Base-by-base conservation (phyloP, 2,797 vertebrate species). In the Ataeniobius toweri region DNA sequence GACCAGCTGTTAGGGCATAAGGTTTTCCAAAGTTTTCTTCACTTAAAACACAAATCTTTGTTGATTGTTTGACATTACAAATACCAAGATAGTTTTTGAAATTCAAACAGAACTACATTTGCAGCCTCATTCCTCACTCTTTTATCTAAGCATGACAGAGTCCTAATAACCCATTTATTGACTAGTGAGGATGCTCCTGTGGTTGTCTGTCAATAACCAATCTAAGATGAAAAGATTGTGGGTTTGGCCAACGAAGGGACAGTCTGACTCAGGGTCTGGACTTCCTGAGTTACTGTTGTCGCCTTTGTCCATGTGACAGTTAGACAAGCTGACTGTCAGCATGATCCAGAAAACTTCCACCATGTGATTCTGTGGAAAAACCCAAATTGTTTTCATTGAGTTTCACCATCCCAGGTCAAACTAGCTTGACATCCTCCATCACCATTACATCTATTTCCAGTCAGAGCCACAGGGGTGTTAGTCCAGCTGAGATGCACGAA, bases 301-400 rank as follows among this genome's bases (percentile, higher is more conserved):
- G 3, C 78, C 82, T 83, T 16, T 63, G 81, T 76, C 88, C 87
- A 80, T 89, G 89, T 91, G 91, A 90, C 81, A 56, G 67, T 69
- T 10, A 75, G 74, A 75, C 79, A 51, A 63, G 55, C 75, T 71
- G 76, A 22, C 73, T 53, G 81, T 84, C 88, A 76, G 36, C 83
- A 86, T 59, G 86, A 74, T 61, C 69, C 63, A 46, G 65, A 76
- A 70, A 81, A 55, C 36, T 3, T n/a, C 79, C 39, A 59, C 63
- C 82, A 74, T 80, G 88, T 90, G 88, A 90, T 74, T 59, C 36
- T 31, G 36, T 78, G 75, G 50, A 75, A 87, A 87, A 74, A 55
- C 59, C 70, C 51, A 28, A 78, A 73, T 70, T 22, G 51, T 80
- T 84, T 80, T 73, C 80, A 75, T 71, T 0, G 5, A 70, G 80